These are phyloP conservation scores for Argyresthia albistria DNA, from an alignment of 2,888 invertebrate species.

Conservation along the genomic window DNA sequence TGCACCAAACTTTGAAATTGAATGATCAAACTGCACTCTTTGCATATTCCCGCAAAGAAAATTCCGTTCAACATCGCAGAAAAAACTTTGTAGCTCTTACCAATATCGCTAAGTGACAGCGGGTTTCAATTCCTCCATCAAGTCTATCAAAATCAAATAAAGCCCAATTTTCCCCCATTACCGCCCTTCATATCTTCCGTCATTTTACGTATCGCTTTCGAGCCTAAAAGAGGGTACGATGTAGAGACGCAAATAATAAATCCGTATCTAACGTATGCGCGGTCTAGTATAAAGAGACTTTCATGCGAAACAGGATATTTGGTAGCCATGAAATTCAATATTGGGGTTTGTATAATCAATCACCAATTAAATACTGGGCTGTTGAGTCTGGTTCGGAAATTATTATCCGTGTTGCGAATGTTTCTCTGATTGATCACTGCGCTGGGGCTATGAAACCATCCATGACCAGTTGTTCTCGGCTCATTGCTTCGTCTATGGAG, in stretches of 20 bases:
- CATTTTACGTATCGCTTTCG: constrained; percentile 70
- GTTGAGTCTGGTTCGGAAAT: constrained; percentile 62
- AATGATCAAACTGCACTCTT: too few relatives aligned
- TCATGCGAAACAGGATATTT: constrained; percentile 32
- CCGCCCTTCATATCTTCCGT: constrained; percentile 67
- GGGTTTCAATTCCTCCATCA: constrained; percentile 57
- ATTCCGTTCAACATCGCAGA: not conserved
- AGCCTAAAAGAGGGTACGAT: constrained; percentile 58
- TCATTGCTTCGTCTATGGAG: constrained; percentile 35
- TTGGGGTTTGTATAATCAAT: constrained; percentile 45
- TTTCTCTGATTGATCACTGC: constrained; percentile 47
- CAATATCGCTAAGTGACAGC: constrained; percentile 42
- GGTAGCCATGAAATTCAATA: constrained; percentile 38
- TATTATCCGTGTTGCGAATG: constrained; percentile 51
- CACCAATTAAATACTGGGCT: constrained; percentile 64
- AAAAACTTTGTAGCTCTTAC: constrained; percentile 12
- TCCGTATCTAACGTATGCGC: constrained; percentile 63
- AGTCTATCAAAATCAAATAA: constrained; percentile 71
- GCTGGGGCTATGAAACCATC: constrained; percentile 30
- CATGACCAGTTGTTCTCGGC: constrained; percentile 23
- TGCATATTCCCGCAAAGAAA: too few relatives aligned
- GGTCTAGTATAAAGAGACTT: constrained; percentile 41
- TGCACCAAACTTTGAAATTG: too few relatives aligned
- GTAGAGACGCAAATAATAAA: constrained; percentile 66
- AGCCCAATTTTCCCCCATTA: constrained; percentile 69